These are phyloP conservation scores for Caenorhabditis zanzibari DNA, from an alignment of 2,888 invertebrate species.

Conservation along the genomic window DNA sequence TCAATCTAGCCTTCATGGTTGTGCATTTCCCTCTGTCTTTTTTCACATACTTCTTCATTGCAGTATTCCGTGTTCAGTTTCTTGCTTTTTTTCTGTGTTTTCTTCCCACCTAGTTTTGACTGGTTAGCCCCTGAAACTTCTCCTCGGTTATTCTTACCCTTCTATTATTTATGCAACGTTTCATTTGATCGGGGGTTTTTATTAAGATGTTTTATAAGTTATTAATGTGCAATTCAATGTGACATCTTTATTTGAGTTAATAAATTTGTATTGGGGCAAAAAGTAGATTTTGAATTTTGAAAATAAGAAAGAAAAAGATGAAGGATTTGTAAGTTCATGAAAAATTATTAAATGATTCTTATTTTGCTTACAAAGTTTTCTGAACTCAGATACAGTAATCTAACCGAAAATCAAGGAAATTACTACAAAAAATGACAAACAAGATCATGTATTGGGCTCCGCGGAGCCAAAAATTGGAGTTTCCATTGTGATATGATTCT, in stretches of 20 bases:
- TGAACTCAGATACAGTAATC: too few species aligned
- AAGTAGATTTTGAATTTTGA: background rate
- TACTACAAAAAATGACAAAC: too few species aligned
- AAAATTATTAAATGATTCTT: too few species aligned
- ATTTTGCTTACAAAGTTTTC: too few species aligned
- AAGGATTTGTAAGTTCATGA: too few species aligned
- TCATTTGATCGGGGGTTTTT: constrained; percentile 19
- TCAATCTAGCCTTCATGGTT: constrained; percentile 30
- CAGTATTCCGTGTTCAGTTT: constrained; percentile 55
- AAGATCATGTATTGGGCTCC: too few species aligned
- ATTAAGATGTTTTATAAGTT: constrained; percentile 26
- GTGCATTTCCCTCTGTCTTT: constrained; percentile 13
- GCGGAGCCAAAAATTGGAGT: too few species aligned
- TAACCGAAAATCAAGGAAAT: too few species aligned
- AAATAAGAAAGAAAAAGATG: background rate
- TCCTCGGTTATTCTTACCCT: constrained; percentile 22
- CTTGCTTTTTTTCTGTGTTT: constrained; percentile 31
- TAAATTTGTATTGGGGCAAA: constrained; percentile 35
- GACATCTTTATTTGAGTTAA: constrained; percentile 25
- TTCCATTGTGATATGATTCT: too few species aligned
- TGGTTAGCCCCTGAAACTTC: constrained; percentile 36
- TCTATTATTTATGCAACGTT: constrained; percentile 10
- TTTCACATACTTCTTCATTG: background rate
- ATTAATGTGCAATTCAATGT: constrained; percentile 46
- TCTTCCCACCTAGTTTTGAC: constrained; percentile 47